A percentile compares a stretch with the other conserved stretches of the same genome.
Conservation (phyloP, 2,797 vertebrate genomes). For the Podarcis lilfordi region DNA sequence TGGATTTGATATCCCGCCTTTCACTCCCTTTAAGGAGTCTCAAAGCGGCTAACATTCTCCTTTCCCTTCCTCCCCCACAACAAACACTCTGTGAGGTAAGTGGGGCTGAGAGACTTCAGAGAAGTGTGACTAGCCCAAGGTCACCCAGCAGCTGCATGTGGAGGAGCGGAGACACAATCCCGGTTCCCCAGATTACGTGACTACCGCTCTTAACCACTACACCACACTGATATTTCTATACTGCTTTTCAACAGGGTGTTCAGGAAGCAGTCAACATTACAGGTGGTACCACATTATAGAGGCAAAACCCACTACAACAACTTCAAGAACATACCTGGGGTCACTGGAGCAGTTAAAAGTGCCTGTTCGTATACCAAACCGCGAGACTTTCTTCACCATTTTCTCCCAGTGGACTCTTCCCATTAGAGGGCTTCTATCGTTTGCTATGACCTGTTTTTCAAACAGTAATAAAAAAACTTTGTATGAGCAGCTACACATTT, state of each 20-base stretch:
- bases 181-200: too few relatives aligned
- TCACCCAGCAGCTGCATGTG: too few relatives aligned
- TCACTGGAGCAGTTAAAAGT: constrained; percentile 97
- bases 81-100: too few relatives aligned
- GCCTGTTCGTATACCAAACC: constrained; percentile 96
- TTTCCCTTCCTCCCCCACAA: too few relatives aligned
- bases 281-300: neutral
- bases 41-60: too few relatives aligned
- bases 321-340: constrained; percentile 83
- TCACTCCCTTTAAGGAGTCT: too few relatives aligned
- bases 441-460: constrained; percentile 88
- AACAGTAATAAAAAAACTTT: constrained; percentile 43
- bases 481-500: neutral
- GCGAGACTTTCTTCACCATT: constrained; percentile 97
- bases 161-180: too few relatives aligned
- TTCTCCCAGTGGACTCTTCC: constrained; percentile 93
- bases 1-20: too few relatives aligned
- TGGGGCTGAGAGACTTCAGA: too few relatives aligned
- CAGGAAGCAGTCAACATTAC: neutral
- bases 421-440: constrained; percentile 89
- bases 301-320: constrained; percentile 12
- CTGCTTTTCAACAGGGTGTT: neutral
- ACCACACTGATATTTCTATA: neutral
- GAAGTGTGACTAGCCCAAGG: too few relatives aligned
- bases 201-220: too few relatives aligned